A percentile compares a stretch with the other conserved stretches of the same genome.
These are phyloP conservation scores for Augiades crinisus DNA, from an alignment of 2,888 invertebrate genomes.

Conservation along the genomic window DNA sequence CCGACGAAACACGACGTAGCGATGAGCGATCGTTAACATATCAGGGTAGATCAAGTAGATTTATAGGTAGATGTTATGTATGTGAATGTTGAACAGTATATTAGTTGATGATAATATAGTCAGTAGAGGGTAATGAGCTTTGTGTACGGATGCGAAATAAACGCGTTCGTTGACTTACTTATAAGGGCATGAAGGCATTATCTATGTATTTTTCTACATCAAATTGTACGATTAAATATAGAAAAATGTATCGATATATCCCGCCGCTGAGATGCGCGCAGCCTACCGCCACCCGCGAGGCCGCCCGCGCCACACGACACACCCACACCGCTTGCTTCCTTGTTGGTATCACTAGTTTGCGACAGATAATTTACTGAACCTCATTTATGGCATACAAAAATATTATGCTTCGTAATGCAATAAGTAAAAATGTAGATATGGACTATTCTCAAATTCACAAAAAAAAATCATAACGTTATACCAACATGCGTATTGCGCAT, in stretches of 20 bases:
- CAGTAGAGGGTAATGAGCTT: slow-evolving; percentile 61
- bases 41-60: slow-evolving; percentile 54
- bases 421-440: too few species aligned
- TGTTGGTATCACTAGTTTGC: slow-evolving; percentile 14
- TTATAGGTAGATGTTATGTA: slow-evolving; percentile 78
- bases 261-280: slow-evolving; percentile 7
- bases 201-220: slow-evolving; percentile 34
- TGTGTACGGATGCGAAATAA: slow-evolving; percentile 34
- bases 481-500: slow-evolving; percentile 20
- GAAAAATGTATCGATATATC: slow-evolving; percentile 24
- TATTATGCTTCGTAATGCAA: too few species aligned
- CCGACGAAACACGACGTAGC: slow-evolving; percentile 37
- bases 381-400: too few species aligned
- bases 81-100: slow-evolving; percentile 49
- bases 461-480: slow-evolving; percentile 4
- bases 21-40: slow-evolving; percentile 38
- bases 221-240: too few species aligned
- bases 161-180: slow-evolving; percentile 38
- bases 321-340: slow-evolving; percentile 23
- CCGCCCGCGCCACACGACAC: slow-evolving; percentile 2
- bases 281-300: not conserved
- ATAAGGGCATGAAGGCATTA: slow-evolving; percentile 44
- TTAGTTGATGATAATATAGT: slow-evolving; percentile 36
- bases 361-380: not conserved
- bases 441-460: not conserved